phyloP scores from a whole-genome alignment of 1,140 invertebrate genomes.

The Telenomus remus region DNA sequence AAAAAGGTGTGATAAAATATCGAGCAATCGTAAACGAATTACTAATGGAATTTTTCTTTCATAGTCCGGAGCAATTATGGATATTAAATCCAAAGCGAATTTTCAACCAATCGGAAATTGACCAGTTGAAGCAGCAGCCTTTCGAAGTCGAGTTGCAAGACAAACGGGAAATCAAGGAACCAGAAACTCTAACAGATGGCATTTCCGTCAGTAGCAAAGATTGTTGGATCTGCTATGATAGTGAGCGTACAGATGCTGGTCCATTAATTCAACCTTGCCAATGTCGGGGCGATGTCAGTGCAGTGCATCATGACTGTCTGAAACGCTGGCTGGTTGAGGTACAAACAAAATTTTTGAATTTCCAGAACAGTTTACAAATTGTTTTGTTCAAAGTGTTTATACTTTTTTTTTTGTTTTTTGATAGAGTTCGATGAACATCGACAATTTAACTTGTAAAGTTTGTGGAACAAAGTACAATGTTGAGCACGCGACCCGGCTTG shows the following conservation, averaged over 20 bases:
- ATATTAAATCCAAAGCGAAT: conserved; percentile 93
- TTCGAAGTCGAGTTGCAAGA: conserved; percentile 77
- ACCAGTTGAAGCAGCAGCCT: conserved; percentile 62
- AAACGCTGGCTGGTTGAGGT: conserved; percentile 90
- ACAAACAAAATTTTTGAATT: too few species aligned
- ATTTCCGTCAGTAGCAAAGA: conserved; percentile 77
- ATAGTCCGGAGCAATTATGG: conserved; percentile 92
- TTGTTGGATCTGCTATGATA: conserved; percentile 96
- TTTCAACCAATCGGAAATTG: conserved; percentile 79
- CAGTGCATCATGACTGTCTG: conserved; percentile 94
- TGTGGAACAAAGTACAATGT: conserved; percentile 86
- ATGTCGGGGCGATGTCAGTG: conserved; percentile 92
- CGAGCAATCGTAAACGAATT: too few species aligned
- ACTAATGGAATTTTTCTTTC: neutral
- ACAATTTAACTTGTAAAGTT: conserved; percentile 85
- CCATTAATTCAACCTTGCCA: conserved; percentile 92
- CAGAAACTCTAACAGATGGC: conserved; percentile 59
- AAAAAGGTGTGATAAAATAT: too few species aligned
- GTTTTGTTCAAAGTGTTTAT: neutral
- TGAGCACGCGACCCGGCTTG: conserved; percentile 82
- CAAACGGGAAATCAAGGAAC: conserved; percentile 61
- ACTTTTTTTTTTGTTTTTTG: neutral
- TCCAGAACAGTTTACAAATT: too few species aligned
- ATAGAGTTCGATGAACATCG: conserved; percentile 80
- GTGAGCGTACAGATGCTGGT: conserved; percentile 82